Percentiles rank a stretch among this genome's conserved stretches.
Evolutionary conservation across 2,888 invertebrate genomes (phyloP).

Genomic region (Hesperia comma): DNA sequence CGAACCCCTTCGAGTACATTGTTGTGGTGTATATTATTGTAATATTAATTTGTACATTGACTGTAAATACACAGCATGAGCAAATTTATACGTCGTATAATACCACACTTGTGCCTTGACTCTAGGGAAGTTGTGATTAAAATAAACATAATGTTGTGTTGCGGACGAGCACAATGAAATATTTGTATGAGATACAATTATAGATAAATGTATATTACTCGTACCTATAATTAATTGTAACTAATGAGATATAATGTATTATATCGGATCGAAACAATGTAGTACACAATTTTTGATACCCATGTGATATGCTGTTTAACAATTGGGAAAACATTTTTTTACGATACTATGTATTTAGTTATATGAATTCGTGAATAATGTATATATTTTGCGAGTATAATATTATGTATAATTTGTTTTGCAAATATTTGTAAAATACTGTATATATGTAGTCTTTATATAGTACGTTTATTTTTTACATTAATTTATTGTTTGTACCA

Average conservation of each 20-base stretch:
- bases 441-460: constrained; percentile 51
- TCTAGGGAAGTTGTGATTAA: constrained; percentile 74
- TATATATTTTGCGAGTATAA: constrained; percentile 44
- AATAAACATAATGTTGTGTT: constrained; percentile 28
- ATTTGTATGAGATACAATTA: constrained; percentile 40
- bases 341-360: constrained; percentile 20
- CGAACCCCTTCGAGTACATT: constrained; percentile 49
- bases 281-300: constrained; percentile 35
- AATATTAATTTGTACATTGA: constrained; percentile 27
- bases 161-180: constrained; percentile 30
- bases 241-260: constrained; percentile 14
- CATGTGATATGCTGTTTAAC: constrained; percentile 31
- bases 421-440: constrained; percentile 48
- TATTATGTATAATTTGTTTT: constrained; percentile 47
- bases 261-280: constrained; percentile 27
- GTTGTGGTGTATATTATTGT: constrained; percentile 28
- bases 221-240: constrained; percentile 23
- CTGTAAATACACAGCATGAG: constrained; percentile 49
- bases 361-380: constrained; percentile 34
- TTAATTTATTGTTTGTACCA: constrained; percentile 47
- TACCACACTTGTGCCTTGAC: constrained; percentile 80
- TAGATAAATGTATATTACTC: constrained; percentile 31
- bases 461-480: constrained; percentile 45
- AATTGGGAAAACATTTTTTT: constrained; percentile 24
- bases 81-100: constrained; percentile 56